Evolutionary conservation across 1,140 invertebrate genomes (phyloP).

Genomic region (Conus ventricosus): DNA sequence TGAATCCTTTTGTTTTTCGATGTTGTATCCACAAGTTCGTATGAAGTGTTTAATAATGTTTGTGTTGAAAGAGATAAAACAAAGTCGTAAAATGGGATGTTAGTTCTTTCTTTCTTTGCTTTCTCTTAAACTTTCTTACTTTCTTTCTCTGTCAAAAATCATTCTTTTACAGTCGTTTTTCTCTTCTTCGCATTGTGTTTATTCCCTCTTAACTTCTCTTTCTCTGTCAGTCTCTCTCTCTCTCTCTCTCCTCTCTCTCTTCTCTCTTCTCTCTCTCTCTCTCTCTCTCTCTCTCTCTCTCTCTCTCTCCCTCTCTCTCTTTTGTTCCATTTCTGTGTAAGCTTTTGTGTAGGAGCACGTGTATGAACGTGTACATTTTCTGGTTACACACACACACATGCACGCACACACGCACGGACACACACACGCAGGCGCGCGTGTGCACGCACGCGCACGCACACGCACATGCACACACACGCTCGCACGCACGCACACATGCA

Average conservation of each 20-base stretch:
- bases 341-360: no score
- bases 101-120: not conserved
- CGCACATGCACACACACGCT: no score
- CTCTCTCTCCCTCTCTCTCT: constrained; percentile 2
- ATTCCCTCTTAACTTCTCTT: not conserved
- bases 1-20: no score
- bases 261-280: not conserved
- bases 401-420: not conserved
- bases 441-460: no score
- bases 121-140: not conserved
- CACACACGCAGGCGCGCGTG: no score
- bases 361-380: no score
- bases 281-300: not conserved
- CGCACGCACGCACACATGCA: no score
- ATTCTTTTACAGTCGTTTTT: not conserved
- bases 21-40: no score
- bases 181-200: not conserved
- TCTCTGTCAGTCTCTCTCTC: not conserved
- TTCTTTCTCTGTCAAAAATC: not conserved
- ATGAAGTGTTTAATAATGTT: no score
- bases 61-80: no score
- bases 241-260: not conserved
- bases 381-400: not conserved
- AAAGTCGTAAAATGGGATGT: no score
- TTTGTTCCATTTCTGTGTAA: not conserved